phyloP scores from a whole-genome alignment of 2,113 vertebrate species.

The Pomatostomus ruficeps region DNA sequence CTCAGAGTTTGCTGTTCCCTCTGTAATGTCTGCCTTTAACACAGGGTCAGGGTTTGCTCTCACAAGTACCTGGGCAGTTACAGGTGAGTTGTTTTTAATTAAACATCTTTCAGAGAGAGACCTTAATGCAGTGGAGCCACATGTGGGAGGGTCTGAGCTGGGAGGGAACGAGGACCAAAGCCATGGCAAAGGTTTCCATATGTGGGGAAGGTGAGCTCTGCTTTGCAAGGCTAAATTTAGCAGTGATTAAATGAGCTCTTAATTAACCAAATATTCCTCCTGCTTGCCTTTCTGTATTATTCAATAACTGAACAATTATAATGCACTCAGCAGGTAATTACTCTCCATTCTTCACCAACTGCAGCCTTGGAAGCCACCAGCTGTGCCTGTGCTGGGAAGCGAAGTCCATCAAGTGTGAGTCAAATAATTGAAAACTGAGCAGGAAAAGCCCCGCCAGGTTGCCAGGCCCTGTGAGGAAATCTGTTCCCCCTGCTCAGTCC shows the following conservation, averaged over 20 bases:
- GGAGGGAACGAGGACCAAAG: background rate
- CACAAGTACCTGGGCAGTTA: background rate
- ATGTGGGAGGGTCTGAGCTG: background rate
- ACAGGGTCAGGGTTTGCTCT: background rate
- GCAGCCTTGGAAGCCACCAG: background rate
- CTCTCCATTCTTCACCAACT: background rate
- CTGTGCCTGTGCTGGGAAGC: background rate
- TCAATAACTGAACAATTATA: conserved; percentile 33
- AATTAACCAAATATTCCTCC: conserved; percentile 29
- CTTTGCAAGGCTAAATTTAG: conserved; percentile 15
- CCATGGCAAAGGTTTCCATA: background rate
- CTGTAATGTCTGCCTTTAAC: background rate
- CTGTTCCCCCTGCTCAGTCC: background rate
- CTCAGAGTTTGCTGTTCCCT: background rate
- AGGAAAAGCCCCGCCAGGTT: background rate
- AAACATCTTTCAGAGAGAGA: background rate
- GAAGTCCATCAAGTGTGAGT: background rate
- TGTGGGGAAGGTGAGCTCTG: background rate
- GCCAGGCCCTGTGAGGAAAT: background rate
- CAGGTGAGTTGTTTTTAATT: background rate
- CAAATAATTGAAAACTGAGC: background rate
- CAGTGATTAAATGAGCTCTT: background rate
- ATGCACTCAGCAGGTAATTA: conserved; percentile 13
- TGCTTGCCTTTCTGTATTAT: background rate
- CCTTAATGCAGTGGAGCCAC: background rate